Conservation (phyloP, 2,113 vertebrate genomes). For the Seriola dumerili region DNA sequence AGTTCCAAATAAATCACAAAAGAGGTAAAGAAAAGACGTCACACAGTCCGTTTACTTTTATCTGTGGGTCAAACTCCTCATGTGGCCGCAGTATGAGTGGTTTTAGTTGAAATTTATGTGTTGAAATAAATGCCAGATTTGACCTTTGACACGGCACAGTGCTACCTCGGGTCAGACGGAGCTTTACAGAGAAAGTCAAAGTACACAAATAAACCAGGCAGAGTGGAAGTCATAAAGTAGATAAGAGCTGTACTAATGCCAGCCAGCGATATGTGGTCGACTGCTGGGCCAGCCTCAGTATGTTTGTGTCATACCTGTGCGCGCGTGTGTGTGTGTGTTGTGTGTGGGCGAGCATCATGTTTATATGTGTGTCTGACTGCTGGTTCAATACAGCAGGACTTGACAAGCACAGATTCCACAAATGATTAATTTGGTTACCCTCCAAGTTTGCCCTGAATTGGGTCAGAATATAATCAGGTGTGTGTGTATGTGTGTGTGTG, state of each 20-base stretch:
- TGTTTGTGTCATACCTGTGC: constrained; percentile 23
- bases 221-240: constrained; percentile 80
- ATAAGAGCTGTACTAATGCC: constrained; percentile 65
- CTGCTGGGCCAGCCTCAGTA: background rate
- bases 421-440: constrained; percentile 57
- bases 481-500: constrained; percentile 10
- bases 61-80: constrained; percentile 46
- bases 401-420: constrained; percentile 10
- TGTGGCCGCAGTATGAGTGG: constrained; percentile 14
- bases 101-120: constrained; percentile 45
- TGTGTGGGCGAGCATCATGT: constrained; percentile 15
- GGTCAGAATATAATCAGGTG: background rate
- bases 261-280: background rate
- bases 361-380: constrained; percentile 22
- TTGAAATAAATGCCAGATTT: constrained; percentile 70
- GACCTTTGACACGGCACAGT: constrained; percentile 59
- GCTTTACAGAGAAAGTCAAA: constrained; percentile 77
- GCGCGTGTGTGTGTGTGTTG: constrained; percentile 15
- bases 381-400: background rate
- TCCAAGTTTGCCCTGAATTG: background rate
- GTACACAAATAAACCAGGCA: constrained; percentile 77
- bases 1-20: constrained; percentile 18
- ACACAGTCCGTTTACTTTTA: constrained; percentile 46
- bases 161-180: constrained; percentile 35
- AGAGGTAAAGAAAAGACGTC: constrained; percentile 8